Conservation (phyloP, 1,140 invertebrate genomes). For the Caerostris extrusa region DNA sequence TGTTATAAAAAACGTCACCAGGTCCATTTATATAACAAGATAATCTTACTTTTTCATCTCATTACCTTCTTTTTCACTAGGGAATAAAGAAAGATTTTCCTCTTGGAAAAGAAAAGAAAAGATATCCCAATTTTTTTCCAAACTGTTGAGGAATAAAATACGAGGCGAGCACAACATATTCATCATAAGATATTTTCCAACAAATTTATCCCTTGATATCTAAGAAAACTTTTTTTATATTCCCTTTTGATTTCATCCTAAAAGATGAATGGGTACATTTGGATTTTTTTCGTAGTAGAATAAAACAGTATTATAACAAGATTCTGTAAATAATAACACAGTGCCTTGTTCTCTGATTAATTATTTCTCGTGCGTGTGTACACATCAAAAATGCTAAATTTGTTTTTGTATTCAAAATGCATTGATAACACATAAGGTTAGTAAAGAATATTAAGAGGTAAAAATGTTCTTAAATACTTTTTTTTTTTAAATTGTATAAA, state of each 20-base stretch:
- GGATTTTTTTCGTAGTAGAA: too few species aligned
- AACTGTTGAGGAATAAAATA: neutral
- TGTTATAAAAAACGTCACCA: neutral
- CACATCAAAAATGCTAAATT: too few species aligned
- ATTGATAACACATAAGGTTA: too few species aligned
- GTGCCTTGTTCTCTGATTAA: too few species aligned
- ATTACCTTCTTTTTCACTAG: neutral
- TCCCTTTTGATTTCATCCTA: neutral
- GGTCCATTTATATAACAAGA: conserved; percentile 37
- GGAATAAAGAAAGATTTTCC: neutral
- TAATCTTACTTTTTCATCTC: conserved; percentile 22
- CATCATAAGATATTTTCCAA: neutral
- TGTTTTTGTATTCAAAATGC: too few species aligned
- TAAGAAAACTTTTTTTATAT: neutral
- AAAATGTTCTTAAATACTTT: too few species aligned
- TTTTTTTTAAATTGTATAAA: too few species aligned
- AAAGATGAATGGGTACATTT: conserved; percentile 8
- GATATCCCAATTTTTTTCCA: neutral
- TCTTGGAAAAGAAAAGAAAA: neutral
- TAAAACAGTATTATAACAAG: too few species aligned
- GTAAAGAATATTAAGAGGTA: too few species aligned
- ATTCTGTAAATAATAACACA: too few species aligned
- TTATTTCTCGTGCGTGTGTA: too few species aligned
- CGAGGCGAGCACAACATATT: neutral
- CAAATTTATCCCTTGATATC: neutral